Conservation (phyloP, 2,113 vertebrate genomes). For the Amphiprion percula region DNA sequence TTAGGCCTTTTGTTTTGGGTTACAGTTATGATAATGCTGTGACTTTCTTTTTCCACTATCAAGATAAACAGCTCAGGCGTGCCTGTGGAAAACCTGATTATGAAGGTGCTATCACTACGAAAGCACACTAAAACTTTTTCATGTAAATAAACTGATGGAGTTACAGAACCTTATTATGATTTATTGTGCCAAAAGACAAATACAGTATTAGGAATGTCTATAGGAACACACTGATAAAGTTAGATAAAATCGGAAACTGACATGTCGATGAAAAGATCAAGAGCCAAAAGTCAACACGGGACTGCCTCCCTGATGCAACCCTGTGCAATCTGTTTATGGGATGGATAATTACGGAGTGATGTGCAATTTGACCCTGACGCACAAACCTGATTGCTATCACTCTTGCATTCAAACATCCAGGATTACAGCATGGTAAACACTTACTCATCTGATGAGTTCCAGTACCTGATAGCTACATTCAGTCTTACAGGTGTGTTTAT, state of each 20-base stretch:
- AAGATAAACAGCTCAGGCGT: not conserved
- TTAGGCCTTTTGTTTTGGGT: no score
- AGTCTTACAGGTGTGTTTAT: not conserved
- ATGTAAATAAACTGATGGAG: not conserved
- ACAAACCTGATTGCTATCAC: not conserved
- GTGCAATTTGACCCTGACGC: constrained; percentile 23
- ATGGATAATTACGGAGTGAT: not conserved
- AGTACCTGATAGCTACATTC: not conserved
- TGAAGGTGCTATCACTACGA: not conserved
- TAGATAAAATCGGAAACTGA: no score
- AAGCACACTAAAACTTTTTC: not conserved
- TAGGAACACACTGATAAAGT: not conserved
- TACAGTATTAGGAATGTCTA: no score
- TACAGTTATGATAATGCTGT: no score
- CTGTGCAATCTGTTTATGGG: constrained; percentile 16
- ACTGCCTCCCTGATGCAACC: constrained; percentile 47
- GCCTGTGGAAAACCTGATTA: not conserved
- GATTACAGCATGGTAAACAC: constrained; percentile 3
- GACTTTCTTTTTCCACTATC: not conserved
- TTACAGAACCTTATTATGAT: no score
- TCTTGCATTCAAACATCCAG: not conserved
- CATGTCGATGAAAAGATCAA: not conserved
- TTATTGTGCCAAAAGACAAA: no score
- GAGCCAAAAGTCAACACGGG: constrained; percentile 20
- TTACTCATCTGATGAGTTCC: not conserved